A percentile compares a stretch with the other conserved stretches of the same genome.
Conservation (phyloP, 2,113 vertebrate genomes). For the Nerophis ophidion region DNA sequence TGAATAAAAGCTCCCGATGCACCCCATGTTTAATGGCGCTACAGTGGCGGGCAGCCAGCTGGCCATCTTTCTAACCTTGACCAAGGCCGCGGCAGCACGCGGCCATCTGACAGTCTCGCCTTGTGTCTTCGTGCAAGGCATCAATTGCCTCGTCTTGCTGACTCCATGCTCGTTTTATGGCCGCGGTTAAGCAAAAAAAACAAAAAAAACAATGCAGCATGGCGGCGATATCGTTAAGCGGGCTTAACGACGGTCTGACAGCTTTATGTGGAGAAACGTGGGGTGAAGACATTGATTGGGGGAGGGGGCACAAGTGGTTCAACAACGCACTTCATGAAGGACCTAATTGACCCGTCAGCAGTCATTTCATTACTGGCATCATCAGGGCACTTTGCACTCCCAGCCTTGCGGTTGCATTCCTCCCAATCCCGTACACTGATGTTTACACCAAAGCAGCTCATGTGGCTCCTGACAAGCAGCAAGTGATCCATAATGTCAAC, state of each 20-base stretch:
- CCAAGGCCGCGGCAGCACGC: slow-evolving; percentile 36
- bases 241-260: slow-evolving; percentile 47
- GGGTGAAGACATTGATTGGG: slow-evolving; percentile 32
- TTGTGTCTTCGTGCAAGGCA: slow-evolving; percentile 19
- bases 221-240: slow-evolving; percentile 23
- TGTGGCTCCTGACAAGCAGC: slow-evolving; percentile 9
- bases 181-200: slow-evolving; percentile 48
- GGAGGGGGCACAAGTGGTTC: slow-evolving; percentile 22
- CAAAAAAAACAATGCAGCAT: slow-evolving; percentile 44
- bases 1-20: slow-evolving; percentile 27
- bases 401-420: slow-evolving; percentile 23
- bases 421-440: slow-evolving; percentile 14
- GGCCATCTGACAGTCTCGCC: slow-evolving; percentile 30
- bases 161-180: slow-evolving; percentile 35
- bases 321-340: slow-evolving; percentile 37
- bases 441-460: slow-evolving; percentile 10
- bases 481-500: slow-evolving; percentile 1
- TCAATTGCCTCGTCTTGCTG: slow-evolving; percentile 23
- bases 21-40: slow-evolving; percentile 23
- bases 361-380: slow-evolving; percentile 53
- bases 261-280: slow-evolving; percentile 51
- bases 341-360: slow-evolving; percentile 37
- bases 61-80: slow-evolving; percentile 35
- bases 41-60: slow-evolving; percentile 34
- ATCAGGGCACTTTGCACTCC: background rate